Conservation (phyloP, 2,888 invertebrate species). For the Apotomis turbidana region DNA sequence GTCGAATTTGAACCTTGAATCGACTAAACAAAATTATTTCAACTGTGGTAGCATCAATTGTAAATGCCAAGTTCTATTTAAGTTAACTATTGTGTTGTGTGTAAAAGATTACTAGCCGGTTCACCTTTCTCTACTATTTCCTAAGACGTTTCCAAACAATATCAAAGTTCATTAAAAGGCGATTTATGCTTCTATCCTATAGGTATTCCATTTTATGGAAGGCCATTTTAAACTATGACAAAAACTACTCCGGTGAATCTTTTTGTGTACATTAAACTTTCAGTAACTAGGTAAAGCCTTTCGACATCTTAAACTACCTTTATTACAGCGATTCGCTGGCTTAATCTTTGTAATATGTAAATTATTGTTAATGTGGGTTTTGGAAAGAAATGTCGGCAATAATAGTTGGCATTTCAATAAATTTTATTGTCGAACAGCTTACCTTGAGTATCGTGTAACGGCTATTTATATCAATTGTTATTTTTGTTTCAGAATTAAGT, state of each 20-base stretch:
- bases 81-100: conserved; percentile 66
- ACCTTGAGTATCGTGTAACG: not conserved
- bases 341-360: conserved; percentile 52
- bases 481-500: conserved; percentile 64
- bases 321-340: conserved; percentile 49
- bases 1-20: not conserved
- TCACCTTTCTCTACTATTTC: conserved; percentile 68
- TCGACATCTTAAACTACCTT: conserved; percentile 48
- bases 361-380: conserved; percentile 42
- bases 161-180: conserved; percentile 37
- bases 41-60: conserved; percentile 53
- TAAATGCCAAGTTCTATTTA: conserved; percentile 74
- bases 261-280: conserved; percentile 31
- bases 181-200: conserved; percentile 17
- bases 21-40: conserved; percentile 44
- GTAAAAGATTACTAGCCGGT: conserved; percentile 64
- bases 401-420: conserved; percentile 10
- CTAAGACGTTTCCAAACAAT: conserved; percentile 47
- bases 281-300: conserved; percentile 36
- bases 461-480: conserved; percentile 35
- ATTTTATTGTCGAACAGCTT: conserved; percentile 1
- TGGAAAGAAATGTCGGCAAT: conserved; percentile 40
- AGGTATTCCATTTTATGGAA: not conserved
- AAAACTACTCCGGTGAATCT: conserved; percentile 20
- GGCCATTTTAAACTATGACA: conserved; percentile 20